phyloP scores from a whole-genome alignment of 2,797 vertebrate species.

The Cyprinella venusta region DNA sequence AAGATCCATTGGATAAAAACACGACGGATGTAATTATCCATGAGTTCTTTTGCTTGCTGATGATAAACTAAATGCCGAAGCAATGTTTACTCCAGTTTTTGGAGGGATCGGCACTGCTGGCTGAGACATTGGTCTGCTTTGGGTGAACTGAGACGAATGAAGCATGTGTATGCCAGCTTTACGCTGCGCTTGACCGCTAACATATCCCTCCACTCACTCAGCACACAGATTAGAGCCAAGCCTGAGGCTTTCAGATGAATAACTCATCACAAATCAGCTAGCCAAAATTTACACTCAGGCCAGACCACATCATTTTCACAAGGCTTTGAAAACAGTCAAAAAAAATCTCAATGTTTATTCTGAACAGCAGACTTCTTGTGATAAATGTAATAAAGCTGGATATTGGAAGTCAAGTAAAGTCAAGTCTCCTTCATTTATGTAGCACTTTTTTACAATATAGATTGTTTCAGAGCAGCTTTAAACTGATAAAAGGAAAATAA shows the following conservation, averaged over 20 bases:
- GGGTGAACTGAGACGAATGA: constrained; percentile 24
- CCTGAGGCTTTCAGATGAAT: constrained; percentile 75
- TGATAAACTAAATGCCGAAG: constrained; percentile 2
- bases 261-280: constrained; percentile 64
- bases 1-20: background rate
- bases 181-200: constrained; percentile 70
- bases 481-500: too few species aligned
- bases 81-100: constrained; percentile 2
- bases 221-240: constrained; percentile 68
- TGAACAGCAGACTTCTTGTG: background rate
- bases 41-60: background rate
- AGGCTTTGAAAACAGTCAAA: constrained; percentile 1
- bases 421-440: too few species aligned
- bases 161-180: constrained; percentile 70
- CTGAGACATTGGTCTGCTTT: constrained; percentile 5
- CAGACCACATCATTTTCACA: constrained; percentile 16
- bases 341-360: background rate
- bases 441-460: too few species aligned
- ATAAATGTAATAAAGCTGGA: constrained; percentile 8
- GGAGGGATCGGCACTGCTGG: constrained; percentile 13
- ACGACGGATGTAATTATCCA: background rate
- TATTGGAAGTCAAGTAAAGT: background rate
- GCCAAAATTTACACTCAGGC: constrained; percentile 37
- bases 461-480: too few species aligned
- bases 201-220: constrained; percentile 62